Conservation (phyloP, 2,888 invertebrate species). For the Diadromus collaris region DNA sequence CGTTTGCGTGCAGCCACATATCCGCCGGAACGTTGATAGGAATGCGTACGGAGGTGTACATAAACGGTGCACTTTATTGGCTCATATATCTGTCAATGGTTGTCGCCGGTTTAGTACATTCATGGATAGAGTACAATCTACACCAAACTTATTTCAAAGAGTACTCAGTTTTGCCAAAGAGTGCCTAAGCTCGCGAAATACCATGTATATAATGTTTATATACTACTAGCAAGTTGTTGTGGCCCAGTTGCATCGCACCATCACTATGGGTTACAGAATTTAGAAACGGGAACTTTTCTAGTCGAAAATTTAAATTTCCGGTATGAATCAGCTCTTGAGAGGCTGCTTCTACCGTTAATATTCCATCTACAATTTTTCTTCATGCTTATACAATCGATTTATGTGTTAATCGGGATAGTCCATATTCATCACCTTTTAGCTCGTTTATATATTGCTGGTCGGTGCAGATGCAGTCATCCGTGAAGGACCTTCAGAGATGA, state of each 20-base stretch:
- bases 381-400: not conserved
- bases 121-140: constrained; percentile 69
- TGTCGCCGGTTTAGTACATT: constrained; percentile 66
- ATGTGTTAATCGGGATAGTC: not conserved
- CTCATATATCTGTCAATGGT: constrained; percentile 79
- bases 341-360: not conserved
- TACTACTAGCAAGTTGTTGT: no score
- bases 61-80: constrained; percentile 85
- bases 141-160: not conserved
- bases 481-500: not conserved
- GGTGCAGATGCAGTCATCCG: not conserved
- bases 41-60: constrained; percentile 87
- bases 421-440: not conserved
- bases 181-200: not conserved
- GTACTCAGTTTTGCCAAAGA: not conserved
- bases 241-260: not conserved
- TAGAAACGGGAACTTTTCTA: no score
- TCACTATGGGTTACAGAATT: not conserved
- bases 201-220: not conserved
- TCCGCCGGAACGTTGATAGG: constrained; percentile 88
- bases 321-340: not conserved
- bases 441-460: not conserved
- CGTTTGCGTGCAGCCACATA: constrained; percentile 82
- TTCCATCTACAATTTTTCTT: not conserved
- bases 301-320: no score